These are phyloP conservation scores for Tragopan temminckii DNA, from an alignment of 2,797 vertebrate genomes.

Conservation along the genomic window DNA sequence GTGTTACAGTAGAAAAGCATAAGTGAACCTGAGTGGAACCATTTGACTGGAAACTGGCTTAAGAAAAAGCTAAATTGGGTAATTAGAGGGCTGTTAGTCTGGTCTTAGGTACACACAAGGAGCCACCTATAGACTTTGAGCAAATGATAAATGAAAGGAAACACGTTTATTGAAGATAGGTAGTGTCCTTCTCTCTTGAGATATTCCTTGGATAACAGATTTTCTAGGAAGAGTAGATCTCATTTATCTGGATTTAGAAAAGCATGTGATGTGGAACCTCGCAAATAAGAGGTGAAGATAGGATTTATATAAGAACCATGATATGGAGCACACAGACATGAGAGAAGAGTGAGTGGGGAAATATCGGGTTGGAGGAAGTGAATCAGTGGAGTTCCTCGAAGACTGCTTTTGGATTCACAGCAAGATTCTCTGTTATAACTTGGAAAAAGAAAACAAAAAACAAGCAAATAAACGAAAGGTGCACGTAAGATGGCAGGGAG, in stretches of 20 bases:
- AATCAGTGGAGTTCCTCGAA: background rate
- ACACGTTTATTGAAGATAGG: background rate
- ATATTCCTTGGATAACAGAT: background rate
- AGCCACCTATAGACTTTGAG: background rate
- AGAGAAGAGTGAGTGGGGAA: background rate
- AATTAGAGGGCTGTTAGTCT: constrained; percentile 19
- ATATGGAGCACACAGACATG: background rate
- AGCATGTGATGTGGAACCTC: background rate
- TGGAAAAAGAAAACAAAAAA: background rate
- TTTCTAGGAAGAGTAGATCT: background rate
- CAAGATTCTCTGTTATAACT: background rate
- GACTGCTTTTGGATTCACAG: background rate
- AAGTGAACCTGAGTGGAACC: background rate
- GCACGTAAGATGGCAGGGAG: background rate
- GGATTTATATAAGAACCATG: background rate
- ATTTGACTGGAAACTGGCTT: background rate
- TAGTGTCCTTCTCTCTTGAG: background rate
- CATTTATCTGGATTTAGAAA: background rate
- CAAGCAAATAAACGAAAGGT: background rate
- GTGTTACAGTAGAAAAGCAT: background rate
- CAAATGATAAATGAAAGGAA: background rate
- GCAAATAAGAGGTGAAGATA: background rate
- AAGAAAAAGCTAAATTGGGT: background rate
- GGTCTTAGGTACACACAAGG: background rate
- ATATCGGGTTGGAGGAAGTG: background rate